These are phyloP conservation scores for Onchidella celtica DNA, from an alignment of 2,888 invertebrate species.

Conservation along the genomic window DNA sequence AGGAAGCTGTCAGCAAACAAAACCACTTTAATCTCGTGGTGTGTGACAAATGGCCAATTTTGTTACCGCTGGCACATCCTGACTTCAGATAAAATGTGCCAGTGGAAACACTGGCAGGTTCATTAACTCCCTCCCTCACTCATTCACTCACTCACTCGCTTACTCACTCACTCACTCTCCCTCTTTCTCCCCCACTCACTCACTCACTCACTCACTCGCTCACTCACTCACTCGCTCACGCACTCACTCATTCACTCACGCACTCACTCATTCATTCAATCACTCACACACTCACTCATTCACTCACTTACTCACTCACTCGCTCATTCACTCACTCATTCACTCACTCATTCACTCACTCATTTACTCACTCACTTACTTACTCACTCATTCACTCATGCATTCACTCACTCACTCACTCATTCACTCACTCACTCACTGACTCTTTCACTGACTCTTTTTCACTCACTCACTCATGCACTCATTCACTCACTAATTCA, in stretches of 20 bases:
- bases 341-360: neutral
- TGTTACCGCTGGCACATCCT: too few relatives aligned
- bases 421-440: neutral
- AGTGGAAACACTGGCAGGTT: too few relatives aligned
- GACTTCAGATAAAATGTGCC: too few relatives aligned
- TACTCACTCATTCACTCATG: neutral
- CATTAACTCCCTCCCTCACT: neutral
- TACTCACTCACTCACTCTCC: neutral
- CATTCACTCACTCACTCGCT: neutral
- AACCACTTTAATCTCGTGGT: too few relatives aligned
- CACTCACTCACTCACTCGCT: neutral
- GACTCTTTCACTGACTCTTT: neutral
- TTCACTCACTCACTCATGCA: neutral
- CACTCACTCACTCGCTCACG: neutral
- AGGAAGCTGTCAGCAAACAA: too few relatives aligned
- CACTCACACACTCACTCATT: neutral
- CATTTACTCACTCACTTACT: neutral
- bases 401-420: neutral
- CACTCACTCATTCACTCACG: neutral
- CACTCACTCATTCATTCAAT: neutral
- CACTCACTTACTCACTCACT: neutral
- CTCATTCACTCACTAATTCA: neutral
- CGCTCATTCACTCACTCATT: neutral
- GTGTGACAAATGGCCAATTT: too few relatives aligned
- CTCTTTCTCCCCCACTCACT: neutral